A percentile compares a stretch with the other conserved stretches of the same genome.
phyloP scores from a whole-genome alignment of 2,113 vertebrate genomes.

The Natator depressus region DNA sequence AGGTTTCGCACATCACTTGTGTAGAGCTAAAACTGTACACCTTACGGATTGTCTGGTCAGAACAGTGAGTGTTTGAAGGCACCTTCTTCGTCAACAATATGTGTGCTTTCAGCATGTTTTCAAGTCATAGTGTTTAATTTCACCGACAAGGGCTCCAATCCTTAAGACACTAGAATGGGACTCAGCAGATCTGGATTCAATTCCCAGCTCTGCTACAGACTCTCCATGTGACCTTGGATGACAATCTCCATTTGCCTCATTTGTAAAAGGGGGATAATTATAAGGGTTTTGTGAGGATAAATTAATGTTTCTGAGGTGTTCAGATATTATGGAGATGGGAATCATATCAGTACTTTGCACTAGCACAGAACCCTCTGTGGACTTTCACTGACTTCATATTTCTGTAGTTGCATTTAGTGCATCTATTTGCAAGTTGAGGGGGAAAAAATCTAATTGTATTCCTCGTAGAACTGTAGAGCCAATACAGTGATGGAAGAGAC shows the following conservation, averaged over 20 bases:
- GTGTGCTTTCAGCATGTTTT: neutral
- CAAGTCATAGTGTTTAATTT: neutral
- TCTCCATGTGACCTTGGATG: neutral
- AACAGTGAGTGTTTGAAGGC: neutral
- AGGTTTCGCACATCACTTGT: neutral
- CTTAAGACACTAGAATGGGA: neutral
- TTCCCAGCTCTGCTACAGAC: neutral
- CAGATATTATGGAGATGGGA: neutral
- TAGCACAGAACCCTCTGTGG: neutral
- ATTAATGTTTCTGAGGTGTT: neutral
- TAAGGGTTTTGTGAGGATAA: neutral
- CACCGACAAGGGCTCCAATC: neutral
- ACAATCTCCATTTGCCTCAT: neutral
- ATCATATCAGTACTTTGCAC: neutral
- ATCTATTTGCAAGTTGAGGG: conserved; percentile 21
- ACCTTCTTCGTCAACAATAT: neutral
- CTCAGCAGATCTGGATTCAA: neutral
- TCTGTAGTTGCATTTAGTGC: conserved; percentile 32
- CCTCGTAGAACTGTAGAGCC: conserved; percentile 25
- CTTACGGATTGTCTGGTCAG: neutral
- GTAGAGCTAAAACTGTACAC: neutral
- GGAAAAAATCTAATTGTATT: conserved; percentile 32
- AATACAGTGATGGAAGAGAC: neutral
- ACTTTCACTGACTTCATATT: conserved; percentile 6
- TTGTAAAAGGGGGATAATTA: neutral